Base-by-base conservation (phyloP, 1,140 invertebrate genomes). In the Thalassaphorura encarpata region DNA sequence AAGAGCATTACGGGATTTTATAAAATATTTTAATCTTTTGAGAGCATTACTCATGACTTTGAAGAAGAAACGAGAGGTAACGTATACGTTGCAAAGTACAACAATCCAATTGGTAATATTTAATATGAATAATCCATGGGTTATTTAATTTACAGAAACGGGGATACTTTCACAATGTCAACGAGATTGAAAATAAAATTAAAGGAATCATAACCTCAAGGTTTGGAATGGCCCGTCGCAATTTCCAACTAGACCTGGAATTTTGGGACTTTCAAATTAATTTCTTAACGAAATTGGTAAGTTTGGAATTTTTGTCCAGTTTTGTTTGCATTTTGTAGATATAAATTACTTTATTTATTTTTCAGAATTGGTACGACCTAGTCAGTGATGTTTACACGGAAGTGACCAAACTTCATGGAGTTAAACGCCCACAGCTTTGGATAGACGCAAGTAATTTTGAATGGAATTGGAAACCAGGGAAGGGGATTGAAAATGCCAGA, bases 401-500 rank as follows among this genome's bases (percentile, higher is more conserved):
- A 54, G 52, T 36, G 8, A 54, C 52, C 8, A 54, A 54, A 54
- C 19, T 54, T 6, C 28, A 43, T 19, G 52, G 52, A 19, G 45
- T 31, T n/a, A 43, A 54, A 54, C 28, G 28, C 24, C 52, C 52
- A 3, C 40, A 54, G 23, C 41, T 54, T 3, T 54, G 52, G 52
- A 54, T 54, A 21, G 52, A 54, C 21, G 52, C 52, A 26, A 54
- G 52, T 31, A 54, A 31, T 6, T 54, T n/a, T 27, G 40, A 54
- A 54, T 54, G 52, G 52, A 4, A 3, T 11, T 4, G 39, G n/a
- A 18, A 28, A 16, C n/a, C 33, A 36, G 4, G 11, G 19, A 54
- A 8, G 11, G 23, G 26, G 6, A 29, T 54, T 11, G 40, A 54
- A 11, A 5, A 24, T 45, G 39, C 52, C 11, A 43, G 52, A 43